Evolutionary conservation across 2,797 vertebrate species (phyloP), one percentile per base, ranked within the genome.

Genomic region (Aldrovandia affinis): DNA sequence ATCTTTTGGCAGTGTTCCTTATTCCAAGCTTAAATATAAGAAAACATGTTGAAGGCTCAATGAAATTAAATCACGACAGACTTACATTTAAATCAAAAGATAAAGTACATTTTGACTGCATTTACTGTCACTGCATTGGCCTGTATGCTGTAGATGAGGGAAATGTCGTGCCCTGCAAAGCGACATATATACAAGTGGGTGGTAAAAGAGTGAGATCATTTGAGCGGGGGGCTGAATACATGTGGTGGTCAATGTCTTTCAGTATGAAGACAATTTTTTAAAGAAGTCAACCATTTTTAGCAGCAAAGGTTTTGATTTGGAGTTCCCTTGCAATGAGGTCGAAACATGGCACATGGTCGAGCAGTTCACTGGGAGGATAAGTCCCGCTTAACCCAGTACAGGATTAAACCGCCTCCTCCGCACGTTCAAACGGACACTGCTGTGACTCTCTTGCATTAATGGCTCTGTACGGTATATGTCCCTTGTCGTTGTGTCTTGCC

Each of bases 391-490:
- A 81, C 52, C 61, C 79, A 25, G 54, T 33, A 36, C 55, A 39
- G 25, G 36, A 63, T 61, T 30, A 81, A 81, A 61, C 1, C 20
- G 57, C 47, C 42, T 47, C 25, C 20, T 44, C 39, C 59, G 47
- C 22, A 81, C 42, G 22, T 63, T 65, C 12, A 65, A 83, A n/a
- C 44, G 86, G 80, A 83, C 70, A 85, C 89, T 87, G 87, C 82
- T 89, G 84, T 86, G 83, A 85, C 90, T 90, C 86, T 81, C 87
- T 84, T 25, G 85, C 88, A 90, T 91, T 93, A 92, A 91, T 90
- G 87, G 87, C 89, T 91, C 86, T 83, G 88, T 91, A 90, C 87
- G 91, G 90, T 86, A 86, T 83, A 88, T 80, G 86, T 89, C 90
- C 75, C 84, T 80, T 86, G 78, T 78, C 86, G 65, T n/a, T n/a